Evolutionary conservation across 64 coral and sea anemone species (phyloP), one percentile per base, ranked within the genome.

Genomic region (Dendrophyllia cribrosa): DNA sequence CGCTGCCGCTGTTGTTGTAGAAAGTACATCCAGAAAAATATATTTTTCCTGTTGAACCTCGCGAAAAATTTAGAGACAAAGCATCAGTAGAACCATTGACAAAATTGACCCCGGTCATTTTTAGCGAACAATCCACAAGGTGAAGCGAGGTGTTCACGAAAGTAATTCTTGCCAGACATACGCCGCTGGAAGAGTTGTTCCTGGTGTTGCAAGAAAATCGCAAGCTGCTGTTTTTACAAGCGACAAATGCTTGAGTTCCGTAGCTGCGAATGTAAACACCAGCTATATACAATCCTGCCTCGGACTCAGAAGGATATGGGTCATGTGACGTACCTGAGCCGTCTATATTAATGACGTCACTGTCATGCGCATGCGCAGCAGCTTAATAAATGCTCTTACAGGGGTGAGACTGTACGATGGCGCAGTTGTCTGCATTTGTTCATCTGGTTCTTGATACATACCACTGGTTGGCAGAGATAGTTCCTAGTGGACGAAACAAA

Each of bases 321-420:
- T 91, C 76, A 59, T 63, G 65, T 58, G 51, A 46, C 50, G 88
- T 72, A 3, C 58, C 76, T 13, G 13, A 14, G 13, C 88, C 88
- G 11, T 91, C 88, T 21, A 91, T 71, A 43, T 72, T 59, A 49
- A 91, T 91, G 64, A 91, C 51, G 77, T 91, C 88, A 72, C 51
- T 9, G 3, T 9, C 53, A 2, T 59, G n/a, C 5, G 76, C 76
- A 14, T 16, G 61, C 48, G 77, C 21, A 53, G 23, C 22, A 44
- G 61, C 51, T 69, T 55, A 46, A 2, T 66, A 4, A 6, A 90
- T 66, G 48, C 16, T 68, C 75, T 73, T 91, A 51, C 88, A 91
- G 0, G 77, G 88, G 20, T 12, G 23, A 9, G 45, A 45, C 19
- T 16, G 1, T 21, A 44, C 6, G 59, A 22, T 24, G 21, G 77